These are phyloP conservation scores for Drosophila sordidula DNA, from an alignment of 2,888 invertebrate genomes.

Conservation along the genomic window DNA sequence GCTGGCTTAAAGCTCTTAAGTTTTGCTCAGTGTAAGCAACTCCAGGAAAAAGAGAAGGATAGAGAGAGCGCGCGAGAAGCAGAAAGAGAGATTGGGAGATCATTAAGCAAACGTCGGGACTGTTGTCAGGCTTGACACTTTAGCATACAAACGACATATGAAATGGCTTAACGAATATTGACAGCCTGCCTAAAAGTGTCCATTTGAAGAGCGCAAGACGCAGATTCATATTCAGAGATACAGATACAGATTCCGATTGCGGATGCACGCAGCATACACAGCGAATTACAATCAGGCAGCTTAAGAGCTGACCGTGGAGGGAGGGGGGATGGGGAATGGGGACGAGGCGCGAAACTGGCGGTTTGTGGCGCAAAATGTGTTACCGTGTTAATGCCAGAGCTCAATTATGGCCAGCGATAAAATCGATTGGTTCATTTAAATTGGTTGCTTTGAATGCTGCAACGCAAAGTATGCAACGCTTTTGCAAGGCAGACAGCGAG, in stretches of 20 bases:
- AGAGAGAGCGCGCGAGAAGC: not conserved
- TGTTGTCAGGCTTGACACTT: conserved; percentile 82
- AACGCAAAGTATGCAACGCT: conserved; percentile 46
- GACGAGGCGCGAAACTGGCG: not conserved
- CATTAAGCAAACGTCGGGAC: conserved; percentile 79
- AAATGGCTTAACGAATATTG: conserved; percentile 80
- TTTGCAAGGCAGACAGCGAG: conserved; percentile 1
- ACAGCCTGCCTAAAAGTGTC: conserved; percentile 77
- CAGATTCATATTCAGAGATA: conserved; percentile 30
- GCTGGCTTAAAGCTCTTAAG: not conserved
- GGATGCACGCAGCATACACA: conserved; percentile 39
- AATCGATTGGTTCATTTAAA: conserved; percentile 71
- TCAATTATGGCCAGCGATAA: conserved; percentile 69
- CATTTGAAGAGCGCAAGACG: conserved; percentile 59
- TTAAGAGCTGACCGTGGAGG: conserved; percentile 26
- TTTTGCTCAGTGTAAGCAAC: conserved; percentile 21
- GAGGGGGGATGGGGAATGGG: not conserved
- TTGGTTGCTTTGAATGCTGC: conserved; percentile 44
- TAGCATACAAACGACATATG: conserved; percentile 77
- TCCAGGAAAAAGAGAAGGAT: conserved; percentile 5
- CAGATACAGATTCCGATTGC: conserved; percentile 39
- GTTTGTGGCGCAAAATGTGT: conserved; percentile 60
- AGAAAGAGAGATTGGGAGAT: conserved; percentile 43
- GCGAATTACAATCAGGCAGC: conserved; percentile 57
- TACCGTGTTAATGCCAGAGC: conserved; percentile 71